Base-by-base conservation (phyloP, 2,797 vertebrate species). In the Hephaestus fuliginosus region DNA sequence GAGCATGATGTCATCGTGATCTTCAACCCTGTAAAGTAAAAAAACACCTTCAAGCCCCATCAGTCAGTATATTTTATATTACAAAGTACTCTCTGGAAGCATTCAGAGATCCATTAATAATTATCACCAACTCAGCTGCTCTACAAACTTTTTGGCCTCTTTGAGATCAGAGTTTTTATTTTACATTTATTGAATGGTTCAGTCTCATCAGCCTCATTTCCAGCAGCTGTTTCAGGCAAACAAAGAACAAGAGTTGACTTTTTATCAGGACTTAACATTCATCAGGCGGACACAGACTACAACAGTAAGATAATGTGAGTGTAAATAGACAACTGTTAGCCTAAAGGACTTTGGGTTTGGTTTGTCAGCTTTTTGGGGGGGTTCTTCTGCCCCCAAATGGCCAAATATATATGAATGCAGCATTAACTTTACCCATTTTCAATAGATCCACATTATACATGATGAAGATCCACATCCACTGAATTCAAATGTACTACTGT, bases 1-100 rank as follows among this genome's bases (percentile, higher is more conserved):
- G 17, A 78, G 78, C 86, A 95, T 84, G 65, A 99, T 91, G 85
- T 97, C 96, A 9, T 97, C 96, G 1, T 96, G 94, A 84, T 99
- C 98, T 89, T 97, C 96, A 22, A 96, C 89, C 90, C 98, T 99
- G 90, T 3, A 79, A 70, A 0, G 70, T 3, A 39, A 8, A 81
- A 12, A 53, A 36, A 71, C 57, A 56, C 25, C 7, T 61, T 51
- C 20, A 63, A 57, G 25, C 43, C 22, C 22, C 9, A 25, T 5
- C 5, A 12, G 12, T 64, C 25, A 49, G 7, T 18, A 13, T 8
- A 0, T 46, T 20, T 6, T 46, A 18, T 20, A n/a, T 58, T 1
- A 11, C 2, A 28, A 30, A 8, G 18, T 3, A 8, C 7, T n/a
- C 20, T 11, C 51, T 44, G 48, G n/a, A 41, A 57, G 20, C 14